Percentiles rank a stretch among this genome's conserved stretches.
These are phyloP conservation scores for Drosophila melanica DNA, from an alignment of 1,140 invertebrate species.

Conservation along the genomic window DNA sequence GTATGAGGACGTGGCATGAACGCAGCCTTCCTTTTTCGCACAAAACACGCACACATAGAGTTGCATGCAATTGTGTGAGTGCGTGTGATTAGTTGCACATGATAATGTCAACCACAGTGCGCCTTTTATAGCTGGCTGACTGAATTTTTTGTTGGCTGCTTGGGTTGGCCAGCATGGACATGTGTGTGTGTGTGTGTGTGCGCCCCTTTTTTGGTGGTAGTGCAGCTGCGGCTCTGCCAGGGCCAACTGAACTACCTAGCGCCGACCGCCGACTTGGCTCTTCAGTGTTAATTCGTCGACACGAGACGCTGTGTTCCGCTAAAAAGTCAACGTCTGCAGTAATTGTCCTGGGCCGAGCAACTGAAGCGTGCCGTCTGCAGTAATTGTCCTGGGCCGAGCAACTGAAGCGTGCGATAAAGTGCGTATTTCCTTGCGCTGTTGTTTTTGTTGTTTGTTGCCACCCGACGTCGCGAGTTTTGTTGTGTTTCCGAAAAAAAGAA, in stretches of 20 bases:
- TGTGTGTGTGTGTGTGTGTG: conserved; percentile 26
- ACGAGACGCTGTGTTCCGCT: conserved; percentile 72
- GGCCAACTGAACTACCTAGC: conserved; percentile 52
- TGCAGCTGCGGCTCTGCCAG: conserved; percentile 62
- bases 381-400: conserved; percentile 37
- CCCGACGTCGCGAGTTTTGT: conserved; percentile 56
- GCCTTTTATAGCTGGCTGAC: conserved; percentile 59
- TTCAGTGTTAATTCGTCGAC: conserved; percentile 82
- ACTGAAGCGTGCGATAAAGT: conserved; percentile 31
- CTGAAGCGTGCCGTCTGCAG: conserved; percentile 28
- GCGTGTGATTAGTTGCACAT: conserved; percentile 71
- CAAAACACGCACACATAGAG: conserved; percentile 15
- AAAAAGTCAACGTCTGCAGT: conserved; percentile 49
- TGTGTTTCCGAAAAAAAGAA: conserved; percentile 43
- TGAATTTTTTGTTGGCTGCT: conserved; percentile 52
- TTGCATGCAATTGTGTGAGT: conserved; percentile 32
- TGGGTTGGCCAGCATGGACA: conserved; percentile 53
- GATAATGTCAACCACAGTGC: conserved; percentile 78
- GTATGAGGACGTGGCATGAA: conserved; percentile 25
- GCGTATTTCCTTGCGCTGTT: conserved; percentile 39
- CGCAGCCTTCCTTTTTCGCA: conserved; percentile 31
- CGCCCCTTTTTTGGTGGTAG: conserved; percentile 54
- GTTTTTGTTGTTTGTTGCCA: conserved; percentile 50
- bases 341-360: conserved; percentile 38
- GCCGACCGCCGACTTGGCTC: conserved; percentile 66